A percentile compares a stretch with the other conserved stretches of the same genome.
Conservation (phyloP, 2,888 invertebrate species). For the Acleris literana region DNA sequence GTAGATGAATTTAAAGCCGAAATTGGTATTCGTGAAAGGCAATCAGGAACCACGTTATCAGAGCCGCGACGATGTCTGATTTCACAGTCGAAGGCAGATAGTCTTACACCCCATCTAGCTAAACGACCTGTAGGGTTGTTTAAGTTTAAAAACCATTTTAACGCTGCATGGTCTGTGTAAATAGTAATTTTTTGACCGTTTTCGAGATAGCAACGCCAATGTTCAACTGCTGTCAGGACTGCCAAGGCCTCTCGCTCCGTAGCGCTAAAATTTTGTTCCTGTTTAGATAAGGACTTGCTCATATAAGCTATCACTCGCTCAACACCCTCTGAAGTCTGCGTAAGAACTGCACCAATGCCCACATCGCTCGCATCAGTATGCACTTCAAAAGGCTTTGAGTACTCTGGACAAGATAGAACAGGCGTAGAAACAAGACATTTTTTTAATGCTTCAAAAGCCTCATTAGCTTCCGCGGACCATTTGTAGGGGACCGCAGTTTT, state of each 20-base stretch:
- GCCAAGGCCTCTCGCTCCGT: constrained; percentile 8
- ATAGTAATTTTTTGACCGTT: not conserved
- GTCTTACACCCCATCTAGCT: not conserved
- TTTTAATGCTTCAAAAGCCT: too few species aligned
- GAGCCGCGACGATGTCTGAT: too few species aligned
- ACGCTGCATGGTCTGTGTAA: not conserved
- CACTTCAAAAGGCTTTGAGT: too few species aligned
- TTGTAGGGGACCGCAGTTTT: not conserved
- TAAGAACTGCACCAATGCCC: too few species aligned
- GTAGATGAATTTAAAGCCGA: not conserved
- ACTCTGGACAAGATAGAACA: too few species aligned
- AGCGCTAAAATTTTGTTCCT: not conserved
- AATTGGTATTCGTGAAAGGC: constrained; percentile 7
- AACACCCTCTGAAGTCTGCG: too few species aligned
- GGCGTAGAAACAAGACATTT: too few species aligned
- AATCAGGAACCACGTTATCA: not conserved
- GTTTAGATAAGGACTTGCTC: not conserved
- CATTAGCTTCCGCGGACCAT: too few species aligned
- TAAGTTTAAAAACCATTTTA: too few species aligned
- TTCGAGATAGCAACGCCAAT: not conserved
- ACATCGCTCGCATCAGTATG: too few species aligned
- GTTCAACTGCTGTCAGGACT: constrained; percentile 9
- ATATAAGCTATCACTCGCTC: too few species aligned
- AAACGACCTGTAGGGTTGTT: too few species aligned
- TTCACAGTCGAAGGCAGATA: not conserved